Evolutionary conservation across 2,888 invertebrate species (phyloP).

Genomic region (Spodoptera littoralis): DNA sequence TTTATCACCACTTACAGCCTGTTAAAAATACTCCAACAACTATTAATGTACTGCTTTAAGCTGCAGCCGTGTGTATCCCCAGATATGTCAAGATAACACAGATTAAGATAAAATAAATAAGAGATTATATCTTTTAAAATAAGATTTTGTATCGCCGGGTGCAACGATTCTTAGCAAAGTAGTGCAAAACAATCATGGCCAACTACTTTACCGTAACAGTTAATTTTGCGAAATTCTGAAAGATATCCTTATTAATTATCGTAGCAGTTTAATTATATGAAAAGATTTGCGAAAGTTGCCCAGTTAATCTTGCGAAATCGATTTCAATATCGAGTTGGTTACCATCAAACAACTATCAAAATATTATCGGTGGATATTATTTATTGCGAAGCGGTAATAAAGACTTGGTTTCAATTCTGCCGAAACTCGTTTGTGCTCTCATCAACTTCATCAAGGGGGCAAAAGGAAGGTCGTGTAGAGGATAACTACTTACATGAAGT

Average conservation of each 20-base stretch:
- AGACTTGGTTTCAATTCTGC: neutral
- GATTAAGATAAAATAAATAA: neutral
- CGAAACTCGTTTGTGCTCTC: slow-evolving; percentile 1
- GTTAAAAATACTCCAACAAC: too few relatives aligned
- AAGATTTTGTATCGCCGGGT: neutral
- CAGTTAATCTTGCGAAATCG: neutral
- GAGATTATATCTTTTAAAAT: neutral
- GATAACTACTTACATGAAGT: neutral
- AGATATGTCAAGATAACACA: slow-evolving; percentile 6
- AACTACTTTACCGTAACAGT: neutral
- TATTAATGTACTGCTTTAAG: too few relatives aligned
- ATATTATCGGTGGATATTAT: neutral
- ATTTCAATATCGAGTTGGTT: neutral
- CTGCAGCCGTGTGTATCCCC: too few relatives aligned
- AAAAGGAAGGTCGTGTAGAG: slow-evolving; percentile 7
- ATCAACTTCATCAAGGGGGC: neutral
- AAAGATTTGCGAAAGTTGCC: neutral
- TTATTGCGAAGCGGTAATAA: slow-evolving; percentile 3
- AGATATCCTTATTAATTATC: neutral
- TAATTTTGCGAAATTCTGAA: neutral
- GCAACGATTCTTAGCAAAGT: neutral
- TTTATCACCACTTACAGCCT: too few relatives aligned
- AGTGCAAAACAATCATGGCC: slow-evolving; percentile 9
- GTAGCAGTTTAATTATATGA: neutral
- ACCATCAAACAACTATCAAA: neutral